phyloP scores from a whole-genome alignment of 2,113 vertebrate species.

The Pimephales promelas region DNA sequence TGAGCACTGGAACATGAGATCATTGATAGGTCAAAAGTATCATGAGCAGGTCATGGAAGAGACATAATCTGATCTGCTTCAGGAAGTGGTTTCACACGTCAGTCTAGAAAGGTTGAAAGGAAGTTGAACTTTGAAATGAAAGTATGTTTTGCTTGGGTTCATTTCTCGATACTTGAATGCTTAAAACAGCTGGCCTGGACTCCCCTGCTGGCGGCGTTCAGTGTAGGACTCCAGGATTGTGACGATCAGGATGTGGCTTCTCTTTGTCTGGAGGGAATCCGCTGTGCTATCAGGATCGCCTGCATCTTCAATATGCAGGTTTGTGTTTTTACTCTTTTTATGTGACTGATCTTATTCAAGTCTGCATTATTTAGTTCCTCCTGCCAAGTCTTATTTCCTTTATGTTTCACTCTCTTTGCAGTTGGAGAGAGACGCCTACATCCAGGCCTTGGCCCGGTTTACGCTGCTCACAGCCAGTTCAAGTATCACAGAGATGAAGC shows the following conservation, averaged over 20 bases:
- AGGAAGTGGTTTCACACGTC: constrained; percentile 2
- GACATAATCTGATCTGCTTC: neutral
- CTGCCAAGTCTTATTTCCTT: neutral
- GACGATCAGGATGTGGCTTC: constrained; percentile 94
- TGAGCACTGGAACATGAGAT: neutral
- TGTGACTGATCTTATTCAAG: neutral
- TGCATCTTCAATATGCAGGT: constrained; percentile 98
- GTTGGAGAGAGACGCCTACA: constrained; percentile 95
- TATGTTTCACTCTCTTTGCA: constrained; percentile 60
- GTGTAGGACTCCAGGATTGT: constrained; percentile 94
- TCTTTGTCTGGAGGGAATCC: constrained; percentile 93
- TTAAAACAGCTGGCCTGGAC: constrained; percentile 91
- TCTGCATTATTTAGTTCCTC: neutral
- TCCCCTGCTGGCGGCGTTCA: constrained; percentile 91
- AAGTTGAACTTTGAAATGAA: neutral
- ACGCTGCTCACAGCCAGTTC: constrained; percentile 95
- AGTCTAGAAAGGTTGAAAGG: neutral
- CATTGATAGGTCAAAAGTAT: neutral
- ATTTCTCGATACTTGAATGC: neutral
- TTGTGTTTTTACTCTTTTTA: constrained; percentile 50
- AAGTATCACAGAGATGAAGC: constrained; percentile 99
- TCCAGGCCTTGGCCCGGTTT: constrained; percentile 94
- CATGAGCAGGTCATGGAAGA: neutral
- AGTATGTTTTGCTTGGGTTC: neutral
- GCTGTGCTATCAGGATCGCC: constrained; percentile 93